A percentile compares a stretch with the other conserved stretches of the same genome.
These are phyloP conservation scores for Plagodis pulveraria DNA, from an alignment of 2,888 invertebrate species.

Conservation along the genomic window DNA sequence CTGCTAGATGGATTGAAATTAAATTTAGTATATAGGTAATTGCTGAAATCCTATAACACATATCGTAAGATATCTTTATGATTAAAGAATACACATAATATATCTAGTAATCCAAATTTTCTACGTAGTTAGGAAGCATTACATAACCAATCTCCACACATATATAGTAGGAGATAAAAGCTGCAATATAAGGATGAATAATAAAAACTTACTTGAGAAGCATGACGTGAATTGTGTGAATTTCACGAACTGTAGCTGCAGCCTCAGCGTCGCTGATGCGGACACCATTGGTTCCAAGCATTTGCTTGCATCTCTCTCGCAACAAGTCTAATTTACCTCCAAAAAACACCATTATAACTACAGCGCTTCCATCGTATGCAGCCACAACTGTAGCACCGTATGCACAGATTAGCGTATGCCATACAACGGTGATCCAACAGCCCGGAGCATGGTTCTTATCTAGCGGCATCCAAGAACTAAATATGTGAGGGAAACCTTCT, in stretches of 20 bases:
- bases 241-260: slow-evolving; percentile 45
- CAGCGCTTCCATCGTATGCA: slow-evolving; percentile 61
- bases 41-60: no score
- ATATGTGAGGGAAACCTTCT: slow-evolving; percentile 69
- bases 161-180: no score
- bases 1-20: no score
- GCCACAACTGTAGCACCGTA: slow-evolving; percentile 64
- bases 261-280: slow-evolving; percentile 46
- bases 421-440: slow-evolving; percentile 62
- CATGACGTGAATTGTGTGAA: slow-evolving; percentile 59
- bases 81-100: no score
- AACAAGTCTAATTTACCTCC: slow-evolving; percentile 69
- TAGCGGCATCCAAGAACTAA: slow-evolving; percentile 73
- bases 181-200: no score
- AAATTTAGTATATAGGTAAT: no score
- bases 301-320: slow-evolving; percentile 62
- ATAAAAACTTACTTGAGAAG: slow-evolving; percentile 63
- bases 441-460: slow-evolving; percentile 68
- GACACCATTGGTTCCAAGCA: slow-evolving; percentile 47
- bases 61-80: no score
- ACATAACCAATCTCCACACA: no score
- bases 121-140: no score
- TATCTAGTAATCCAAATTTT: no score
- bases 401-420: slow-evolving; percentile 56
- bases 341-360: slow-evolving; percentile 70